phyloP scores from a whole-genome alignment of 2,113 vertebrate species.

The Nothobranchius furzeri region DNA sequence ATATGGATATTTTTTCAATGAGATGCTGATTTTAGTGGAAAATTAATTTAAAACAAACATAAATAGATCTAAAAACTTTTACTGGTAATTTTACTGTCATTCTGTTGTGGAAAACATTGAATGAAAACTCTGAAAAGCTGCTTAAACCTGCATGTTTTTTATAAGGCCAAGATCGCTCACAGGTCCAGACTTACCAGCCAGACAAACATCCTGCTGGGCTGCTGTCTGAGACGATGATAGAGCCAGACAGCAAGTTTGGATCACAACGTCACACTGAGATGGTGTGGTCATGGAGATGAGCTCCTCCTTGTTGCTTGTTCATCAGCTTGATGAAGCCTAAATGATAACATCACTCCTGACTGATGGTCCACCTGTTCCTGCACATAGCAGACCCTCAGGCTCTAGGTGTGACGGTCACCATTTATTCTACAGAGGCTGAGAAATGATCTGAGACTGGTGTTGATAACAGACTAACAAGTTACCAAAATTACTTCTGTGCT shows the following conservation, averaged over 20 bases:
- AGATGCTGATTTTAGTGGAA: too few species aligned
- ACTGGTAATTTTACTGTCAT: too few species aligned
- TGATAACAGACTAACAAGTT: slow-evolving; percentile 33
- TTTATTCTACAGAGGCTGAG: too few species aligned
- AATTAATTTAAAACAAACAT: too few species aligned
- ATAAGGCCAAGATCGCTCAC: slow-evolving; percentile 32
- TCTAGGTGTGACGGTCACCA: too few species aligned
- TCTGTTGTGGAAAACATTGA: too few species aligned
- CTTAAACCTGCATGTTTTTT: too few species aligned
- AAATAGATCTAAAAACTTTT: too few species aligned
- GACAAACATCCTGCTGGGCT: slow-evolving; percentile 49
- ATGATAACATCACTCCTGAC: slow-evolving; percentile 38
- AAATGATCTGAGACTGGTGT: not conserved
- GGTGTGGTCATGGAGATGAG: slow-evolving; percentile 60
- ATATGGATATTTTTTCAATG: too few species aligned
- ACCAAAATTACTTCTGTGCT: too few species aligned
- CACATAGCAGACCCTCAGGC: not conserved
- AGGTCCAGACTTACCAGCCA: slow-evolving; percentile 24
- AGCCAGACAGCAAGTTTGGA: slow-evolving; percentile 53
- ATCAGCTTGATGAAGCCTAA: slow-evolving; percentile 24
- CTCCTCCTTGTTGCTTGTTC: slow-evolving; percentile 50
- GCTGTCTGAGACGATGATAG: slow-evolving; percentile 47
- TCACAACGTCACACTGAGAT: slow-evolving; percentile 38
- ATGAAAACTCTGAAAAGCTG: too few species aligned
- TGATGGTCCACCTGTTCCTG: slow-evolving; percentile 7